These are phyloP conservation scores for Nemotelus pantherinus DNA, from an alignment of 2,888 invertebrate species.

Conservation along the genomic window DNA sequence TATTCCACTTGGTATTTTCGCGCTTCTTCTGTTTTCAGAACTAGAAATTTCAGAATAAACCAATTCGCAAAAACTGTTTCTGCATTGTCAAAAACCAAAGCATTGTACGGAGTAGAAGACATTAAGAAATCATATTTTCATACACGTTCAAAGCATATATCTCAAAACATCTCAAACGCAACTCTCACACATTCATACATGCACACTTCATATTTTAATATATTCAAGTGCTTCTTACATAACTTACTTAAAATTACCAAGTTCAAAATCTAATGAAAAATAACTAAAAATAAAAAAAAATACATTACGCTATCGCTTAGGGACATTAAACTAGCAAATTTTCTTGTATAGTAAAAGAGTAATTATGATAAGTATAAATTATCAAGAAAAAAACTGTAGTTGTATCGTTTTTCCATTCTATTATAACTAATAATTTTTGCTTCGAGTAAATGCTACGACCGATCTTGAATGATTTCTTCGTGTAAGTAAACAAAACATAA, in stretches of 20 bases:
- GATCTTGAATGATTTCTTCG: neutral
- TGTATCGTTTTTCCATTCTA: neutral
- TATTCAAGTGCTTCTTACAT: constrained; percentile 66
- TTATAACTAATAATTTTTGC: neutral
- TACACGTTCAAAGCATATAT: too few species aligned
- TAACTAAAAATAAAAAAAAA: constrained; percentile 2
- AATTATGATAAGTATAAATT: neutral
- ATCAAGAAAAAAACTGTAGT: constrained; percentile 5
- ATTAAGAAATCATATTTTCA: too few species aligned
- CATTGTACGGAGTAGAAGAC: too few species aligned
- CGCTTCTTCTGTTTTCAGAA: too few species aligned
- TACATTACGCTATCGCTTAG: constrained; percentile 41
- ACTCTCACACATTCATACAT: constrained; percentile 54
- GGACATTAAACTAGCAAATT: constrained; percentile 41
- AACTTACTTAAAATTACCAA: constrained; percentile 52
- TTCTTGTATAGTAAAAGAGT: constrained; percentile 32
- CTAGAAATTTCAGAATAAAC: too few species aligned
- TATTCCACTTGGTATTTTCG: too few species aligned
- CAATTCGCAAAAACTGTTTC: too few species aligned
- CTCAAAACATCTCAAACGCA: constrained; percentile 48
- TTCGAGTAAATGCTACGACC: neutral
- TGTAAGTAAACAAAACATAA: neutral
- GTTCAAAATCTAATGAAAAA: constrained; percentile 11
- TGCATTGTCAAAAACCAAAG: too few species aligned
- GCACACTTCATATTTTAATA: constrained; percentile 62